Evolutionary conservation across 2,888 invertebrate genomes (phyloP).

Genomic region (Zootermopsis nevadensis): DNA sequence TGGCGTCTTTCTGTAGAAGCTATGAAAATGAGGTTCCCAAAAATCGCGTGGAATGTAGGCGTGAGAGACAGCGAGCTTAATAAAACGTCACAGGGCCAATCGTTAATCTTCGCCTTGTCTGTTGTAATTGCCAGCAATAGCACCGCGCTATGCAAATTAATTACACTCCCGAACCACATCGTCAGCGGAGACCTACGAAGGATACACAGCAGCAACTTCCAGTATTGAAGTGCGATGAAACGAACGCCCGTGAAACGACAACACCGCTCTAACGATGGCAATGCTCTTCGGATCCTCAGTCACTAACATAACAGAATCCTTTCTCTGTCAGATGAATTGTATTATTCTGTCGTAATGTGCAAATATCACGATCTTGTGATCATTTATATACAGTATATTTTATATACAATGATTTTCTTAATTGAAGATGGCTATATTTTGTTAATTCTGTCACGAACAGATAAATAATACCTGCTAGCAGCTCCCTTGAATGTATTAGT

Average conservation of each 20-base stretch:
- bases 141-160: constrained; percentile 45
- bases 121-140: constrained; percentile 50
- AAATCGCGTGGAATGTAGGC: constrained; percentile 53
- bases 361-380: too few relatives aligned
- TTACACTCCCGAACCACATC: constrained; percentile 44
- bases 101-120: constrained; percentile 52
- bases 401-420: too few relatives aligned
- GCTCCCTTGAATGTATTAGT: too few relatives aligned
- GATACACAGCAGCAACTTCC: not conserved
- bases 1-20: constrained; percentile 24
- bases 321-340: too few relatives aligned
- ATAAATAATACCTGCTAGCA: too few relatives aligned
- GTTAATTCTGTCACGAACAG: too few relatives aligned
- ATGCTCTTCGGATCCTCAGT: too few relatives aligned
- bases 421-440: too few relatives aligned
- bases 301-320: too few relatives aligned
- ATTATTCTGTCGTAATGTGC: too few relatives aligned
- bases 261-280: too few relatives aligned
- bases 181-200: not conserved
- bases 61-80: constrained; percentile 52
- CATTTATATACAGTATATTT: too few relatives aligned
- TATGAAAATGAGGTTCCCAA: constrained; percentile 52
- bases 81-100: constrained; percentile 51
- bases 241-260: not conserved
- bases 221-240: not conserved